phyloP scores from a whole-genome alignment of 1,140 invertebrate genomes.

The Stegodyphus dumicola region DNA sequence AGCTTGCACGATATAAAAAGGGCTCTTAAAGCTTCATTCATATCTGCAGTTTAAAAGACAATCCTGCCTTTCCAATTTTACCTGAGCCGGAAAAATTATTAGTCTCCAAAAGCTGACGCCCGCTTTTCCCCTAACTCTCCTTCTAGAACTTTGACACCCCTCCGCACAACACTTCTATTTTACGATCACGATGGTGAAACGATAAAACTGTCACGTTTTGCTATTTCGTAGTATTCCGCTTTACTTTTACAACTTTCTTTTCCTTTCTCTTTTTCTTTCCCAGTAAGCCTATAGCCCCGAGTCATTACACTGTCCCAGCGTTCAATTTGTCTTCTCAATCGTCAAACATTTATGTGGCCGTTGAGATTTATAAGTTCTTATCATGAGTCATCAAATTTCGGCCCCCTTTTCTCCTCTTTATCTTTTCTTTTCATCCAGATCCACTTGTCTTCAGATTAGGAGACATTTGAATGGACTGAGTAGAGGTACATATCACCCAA shows the following conservation, averaged over 20 bases:
- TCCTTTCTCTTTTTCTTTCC: slow-evolving; percentile 15
- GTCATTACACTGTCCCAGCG: slow-evolving; percentile 41
- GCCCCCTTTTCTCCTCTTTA: slow-evolving; percentile 12
- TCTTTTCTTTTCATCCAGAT: slow-evolving; percentile 15
- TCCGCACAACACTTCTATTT: slow-evolving; percentile 31
- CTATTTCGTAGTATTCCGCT: slow-evolving; percentile 39
- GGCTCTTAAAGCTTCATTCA: slow-evolving; percentile 24
- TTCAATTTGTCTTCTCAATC: slow-evolving; percentile 57
- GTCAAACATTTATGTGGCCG: slow-evolving; percentile 55
- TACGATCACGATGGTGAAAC: slow-evolving; percentile 51
- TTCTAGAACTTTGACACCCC: slow-evolving; percentile 1
- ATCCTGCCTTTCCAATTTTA: slow-evolving; percentile 57
- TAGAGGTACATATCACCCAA: too few species aligned
- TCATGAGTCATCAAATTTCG: slow-evolving; percentile 44
- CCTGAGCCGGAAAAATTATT: slow-evolving; percentile 51
- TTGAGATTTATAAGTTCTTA: slow-evolving; percentile 58
- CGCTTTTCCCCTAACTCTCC: neutral
- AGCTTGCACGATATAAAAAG: slow-evolving; percentile 30
- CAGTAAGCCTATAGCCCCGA: slow-evolving; percentile 27
- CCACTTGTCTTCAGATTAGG: neutral
- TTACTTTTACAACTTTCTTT: slow-evolving; percentile 43
- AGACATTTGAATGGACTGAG: slow-evolving; percentile 1
- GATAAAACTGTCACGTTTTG: slow-evolving; percentile 53
- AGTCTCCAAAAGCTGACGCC: slow-evolving; percentile 34
- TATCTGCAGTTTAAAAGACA: slow-evolving; percentile 51